Evolutionary conservation across 2,888 invertebrate genomes (phyloP), one percentile per base, ranked within the genome.

Genomic region (Mesorhabditis spiculigera): DNA sequence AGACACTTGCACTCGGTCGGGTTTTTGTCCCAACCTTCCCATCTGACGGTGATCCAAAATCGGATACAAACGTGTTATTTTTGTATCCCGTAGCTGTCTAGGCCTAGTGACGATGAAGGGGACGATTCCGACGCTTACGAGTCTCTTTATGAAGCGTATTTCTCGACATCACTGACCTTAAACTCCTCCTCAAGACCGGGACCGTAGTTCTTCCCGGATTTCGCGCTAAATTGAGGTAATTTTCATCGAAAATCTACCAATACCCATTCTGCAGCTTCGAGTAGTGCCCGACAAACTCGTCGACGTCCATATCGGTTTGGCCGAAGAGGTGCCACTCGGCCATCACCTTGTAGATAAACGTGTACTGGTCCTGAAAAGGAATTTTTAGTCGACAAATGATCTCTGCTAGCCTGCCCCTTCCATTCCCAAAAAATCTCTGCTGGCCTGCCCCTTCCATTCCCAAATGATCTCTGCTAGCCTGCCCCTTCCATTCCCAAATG

Each of bases 251-350:
- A 28, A 28, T 58, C 4, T 42, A 13, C 4, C 58, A 5, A 5
- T 63, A 44, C 42, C 65, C 44, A 43, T 50, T 50, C n/a, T 50
- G 58, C 3, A 50, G n/a, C n/a, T 50, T 50, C 1, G 8, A 1
- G n/a, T 73, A 78, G 45, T 78, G 77, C 16, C 68, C 63, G 16
- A 71, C 70, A 63, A 80, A 76, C 16, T 77, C 68, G 0, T 68
- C 62, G n/a, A 66, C 71, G 45, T 76, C 75, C 68, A 76, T 90
- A 88, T 95, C 95, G 0, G 95, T 94, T 87, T 94, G 93, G 4
- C 94, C 94, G 88, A 92, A 94, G 85, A 93, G 92, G 4, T 93
- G 92, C 87, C 92, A 92, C 87, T 95, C 95, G 87, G 95, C 92
- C 65, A 95, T 88, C 66, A 95, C 93, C 61, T 94, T 92, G 87